A percentile compares a stretch with the other conserved stretches of the same genome.
phyloP scores from a whole-genome alignment of 2,888 invertebrate genomes.

The Mamestra brassicae region DNA sequence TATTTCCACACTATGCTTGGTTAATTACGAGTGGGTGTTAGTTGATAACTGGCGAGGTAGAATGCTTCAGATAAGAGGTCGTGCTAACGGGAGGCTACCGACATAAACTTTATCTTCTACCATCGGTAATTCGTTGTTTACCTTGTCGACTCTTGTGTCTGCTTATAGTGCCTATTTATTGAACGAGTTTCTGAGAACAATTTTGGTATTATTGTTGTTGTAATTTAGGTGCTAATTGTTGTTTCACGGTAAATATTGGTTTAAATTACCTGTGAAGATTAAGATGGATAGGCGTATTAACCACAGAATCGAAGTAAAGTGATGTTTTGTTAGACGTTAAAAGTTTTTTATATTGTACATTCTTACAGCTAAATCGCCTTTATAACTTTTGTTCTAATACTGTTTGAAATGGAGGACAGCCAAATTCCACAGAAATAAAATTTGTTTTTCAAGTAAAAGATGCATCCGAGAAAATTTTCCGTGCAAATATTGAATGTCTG shows the following conservation, averaged over 20 bases:
- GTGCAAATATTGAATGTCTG: slow-evolving; percentile 46
- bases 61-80: slow-evolving; percentile 75
- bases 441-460: slow-evolving; percentile 16
- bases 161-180: slow-evolving; percentile 20
- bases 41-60: slow-evolving; percentile 65
- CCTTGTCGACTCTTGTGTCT: slow-evolving; percentile 67
- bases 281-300: neutral
- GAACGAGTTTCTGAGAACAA: slow-evolving; percentile 32
- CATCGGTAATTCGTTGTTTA: slow-evolving; percentile 73
- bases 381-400: neutral
- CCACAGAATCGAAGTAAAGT: slow-evolving; percentile 6
- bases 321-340: slow-evolving; percentile 4
- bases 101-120: slow-evolving; percentile 68
- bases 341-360: slow-evolving; percentile 2
- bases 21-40: slow-evolving; percentile 61
- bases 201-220: slow-evolving; percentile 23
- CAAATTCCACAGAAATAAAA: slow-evolving; percentile 12
- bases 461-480: slow-evolving; percentile 26
- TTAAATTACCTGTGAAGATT: slow-evolving; percentile 17
- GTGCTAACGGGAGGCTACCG: slow-evolving; percentile 71
- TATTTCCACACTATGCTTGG: slow-evolving; percentile 38
- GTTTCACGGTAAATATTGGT: slow-evolving; percentile 19
- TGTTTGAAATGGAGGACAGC: slow-evolving; percentile 17
- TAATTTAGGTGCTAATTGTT: slow-evolving; percentile 22
- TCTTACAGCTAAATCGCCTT: slow-evolving; percentile 15